phyloP scores from a whole-genome alignment of 2,113 vertebrate species.

The Oceanodroma tethys region DNA sequence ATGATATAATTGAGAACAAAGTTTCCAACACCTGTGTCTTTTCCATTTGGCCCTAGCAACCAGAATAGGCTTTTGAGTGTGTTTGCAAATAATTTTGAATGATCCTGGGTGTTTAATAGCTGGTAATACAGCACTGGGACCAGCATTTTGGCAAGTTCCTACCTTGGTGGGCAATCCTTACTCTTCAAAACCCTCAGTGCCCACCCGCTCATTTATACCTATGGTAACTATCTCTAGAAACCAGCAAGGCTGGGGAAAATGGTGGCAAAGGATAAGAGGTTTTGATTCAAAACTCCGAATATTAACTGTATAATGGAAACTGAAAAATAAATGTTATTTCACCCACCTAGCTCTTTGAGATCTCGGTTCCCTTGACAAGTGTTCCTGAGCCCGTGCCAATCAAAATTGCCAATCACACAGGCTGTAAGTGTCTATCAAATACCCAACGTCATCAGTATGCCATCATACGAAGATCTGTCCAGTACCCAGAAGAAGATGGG shows the following conservation, averaged over 20 bases:
- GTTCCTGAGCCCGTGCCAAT: conserved; percentile 89
- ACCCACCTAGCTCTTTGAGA: conserved; percentile 85
- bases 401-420: conserved; percentile 93
- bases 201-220: neutral
- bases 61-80: neutral
- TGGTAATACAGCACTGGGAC: neutral
- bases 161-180: neutral
- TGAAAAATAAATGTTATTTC: neutral
- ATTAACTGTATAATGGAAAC: neutral
- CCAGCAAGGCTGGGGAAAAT: neutral
- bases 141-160: neutral
- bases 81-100: neutral
- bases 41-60: neutral
- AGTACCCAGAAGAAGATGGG: conserved; percentile 70
- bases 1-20: neutral
- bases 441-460: conserved; percentile 65
- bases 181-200: neutral
- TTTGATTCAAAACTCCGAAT: neutral
- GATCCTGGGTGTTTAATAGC: neutral
- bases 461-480: conserved; percentile 79
- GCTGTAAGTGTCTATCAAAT: conserved; percentile 85
- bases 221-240: neutral
- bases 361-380: conserved; percentile 86
- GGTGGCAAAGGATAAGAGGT: neutral
- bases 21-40: neutral